Percentiles rank a stretch among this genome's conserved stretches.
Conservation (phyloP, 1,140 invertebrate species). For the Sarcophaga bullata region DNA sequence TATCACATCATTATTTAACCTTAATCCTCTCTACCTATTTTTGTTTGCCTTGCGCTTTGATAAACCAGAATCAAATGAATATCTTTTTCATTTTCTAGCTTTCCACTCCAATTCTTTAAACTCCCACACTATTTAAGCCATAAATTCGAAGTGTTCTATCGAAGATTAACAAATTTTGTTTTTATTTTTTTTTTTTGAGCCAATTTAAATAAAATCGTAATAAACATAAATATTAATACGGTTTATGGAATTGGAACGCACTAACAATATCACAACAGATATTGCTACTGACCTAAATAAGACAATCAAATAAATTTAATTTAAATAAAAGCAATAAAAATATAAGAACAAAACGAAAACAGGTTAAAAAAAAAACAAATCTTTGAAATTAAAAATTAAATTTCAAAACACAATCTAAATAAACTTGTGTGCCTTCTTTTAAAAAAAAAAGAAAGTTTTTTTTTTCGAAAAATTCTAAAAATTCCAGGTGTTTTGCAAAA, state of each 20-base stretch:
- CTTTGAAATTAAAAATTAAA: neutral
- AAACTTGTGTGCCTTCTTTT: no score
- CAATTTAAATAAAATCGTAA: neutral
- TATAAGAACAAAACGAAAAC: neutral
- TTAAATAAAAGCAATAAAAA: neutral
- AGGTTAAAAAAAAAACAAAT: neutral
- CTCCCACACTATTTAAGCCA: neutral
- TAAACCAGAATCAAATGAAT: no score
- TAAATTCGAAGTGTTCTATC: neutral
- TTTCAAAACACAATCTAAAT: neutral
- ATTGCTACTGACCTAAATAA: slow-evolving; percentile 1
- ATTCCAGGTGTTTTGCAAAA: neutral
- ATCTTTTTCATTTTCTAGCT: no score
- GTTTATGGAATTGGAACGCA: no score
- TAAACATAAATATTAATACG: no score
- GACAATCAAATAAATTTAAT: neutral
- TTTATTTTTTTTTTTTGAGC: neutral
- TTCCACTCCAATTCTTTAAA: neutral
- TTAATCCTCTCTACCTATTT: no score
- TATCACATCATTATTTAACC: no score
- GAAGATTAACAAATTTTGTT: neutral
- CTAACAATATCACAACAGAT: neutral
- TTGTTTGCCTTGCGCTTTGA: no score
- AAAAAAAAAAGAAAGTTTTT: slow-evolving; percentile 17
- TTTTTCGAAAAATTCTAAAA: neutral